Percentiles rank a stretch among this genome's conserved stretches.
Evolutionary conservation across 1,140 invertebrate genomes (phyloP).

Genomic region (Ostrea edulis): DNA sequence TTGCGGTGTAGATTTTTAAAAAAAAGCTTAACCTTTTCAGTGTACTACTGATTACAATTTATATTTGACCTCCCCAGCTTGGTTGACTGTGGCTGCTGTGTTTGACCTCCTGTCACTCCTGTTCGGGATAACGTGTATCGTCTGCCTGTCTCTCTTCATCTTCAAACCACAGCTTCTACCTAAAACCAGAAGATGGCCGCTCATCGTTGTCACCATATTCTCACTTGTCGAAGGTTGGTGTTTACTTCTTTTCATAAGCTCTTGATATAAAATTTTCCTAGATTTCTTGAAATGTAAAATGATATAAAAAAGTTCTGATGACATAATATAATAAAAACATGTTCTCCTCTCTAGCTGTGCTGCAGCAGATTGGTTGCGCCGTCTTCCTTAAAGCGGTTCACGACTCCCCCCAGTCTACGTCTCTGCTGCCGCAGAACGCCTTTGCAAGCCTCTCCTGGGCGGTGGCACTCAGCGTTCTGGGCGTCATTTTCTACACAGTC

Average conservation of each 20-base stretch:
- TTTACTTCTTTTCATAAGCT: not conserved
- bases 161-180: constrained; percentile 11
- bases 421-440: not conserved
- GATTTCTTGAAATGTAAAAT: not conserved
- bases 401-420: not conserved
- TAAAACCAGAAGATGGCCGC: constrained; percentile 27
- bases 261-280: not conserved
- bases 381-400: constrained; percentile 1
- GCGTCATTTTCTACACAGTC: constrained; percentile 5
- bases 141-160: constrained; percentile 9
- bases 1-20: not conserved
- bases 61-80: not conserved
- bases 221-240: not conserved
- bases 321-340: not conserved
- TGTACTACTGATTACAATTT: not conserved
- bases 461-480: not conserved
- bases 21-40: not conserved
- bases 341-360: not conserved
- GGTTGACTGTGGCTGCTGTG: not conserved
- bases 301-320: not conserved
- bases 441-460: constrained; percentile 19
- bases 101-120: constrained; percentile 8
- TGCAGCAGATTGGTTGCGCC: not conserved
- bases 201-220: not conserved
- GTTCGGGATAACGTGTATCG: constrained; percentile 2